Conservation (phyloP, 37 sponge, comb jelly and placozoan species). For the Spongilla lacustris region DNA sequence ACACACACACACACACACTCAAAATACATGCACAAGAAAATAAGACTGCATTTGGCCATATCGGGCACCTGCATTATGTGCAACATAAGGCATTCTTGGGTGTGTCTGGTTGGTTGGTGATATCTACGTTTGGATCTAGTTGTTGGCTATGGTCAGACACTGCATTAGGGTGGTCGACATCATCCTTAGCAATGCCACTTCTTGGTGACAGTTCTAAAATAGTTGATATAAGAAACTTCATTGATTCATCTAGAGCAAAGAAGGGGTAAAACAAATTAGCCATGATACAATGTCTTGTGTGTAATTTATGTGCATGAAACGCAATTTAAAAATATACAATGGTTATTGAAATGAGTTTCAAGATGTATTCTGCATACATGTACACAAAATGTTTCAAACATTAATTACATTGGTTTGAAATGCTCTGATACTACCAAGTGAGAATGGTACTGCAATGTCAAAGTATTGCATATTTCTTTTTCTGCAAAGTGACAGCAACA, state of each 20-base stretch:
- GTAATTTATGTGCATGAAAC: too few relatives aligned
- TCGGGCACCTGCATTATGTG: background rate
- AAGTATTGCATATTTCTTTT: too few relatives aligned
- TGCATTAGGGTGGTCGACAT: background rate
- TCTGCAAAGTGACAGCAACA: too few relatives aligned
- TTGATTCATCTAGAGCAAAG: slow-evolving; percentile 48
- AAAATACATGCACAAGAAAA: background rate
- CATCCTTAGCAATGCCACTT: background rate
- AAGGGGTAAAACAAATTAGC: background rate
- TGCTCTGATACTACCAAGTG: too few relatives aligned
- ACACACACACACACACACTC: too few relatives aligned
- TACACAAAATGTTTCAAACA: too few relatives aligned
- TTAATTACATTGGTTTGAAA: too few relatives aligned
- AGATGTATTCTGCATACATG: too few relatives aligned
- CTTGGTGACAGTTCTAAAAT: slow-evolving; percentile 14
- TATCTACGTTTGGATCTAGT: background rate
- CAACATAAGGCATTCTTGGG: background rate
- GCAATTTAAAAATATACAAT: too few relatives aligned
- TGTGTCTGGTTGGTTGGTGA: background rate
- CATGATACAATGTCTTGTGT: background rate
- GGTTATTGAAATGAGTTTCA: too few relatives aligned
- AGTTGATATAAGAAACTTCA: slow-evolving; percentile 45
- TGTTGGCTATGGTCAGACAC: background rate
- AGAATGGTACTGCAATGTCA: too few relatives aligned
- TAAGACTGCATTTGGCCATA: background rate